These are phyloP conservation scores for Chironomus striatipennis DNA, from an alignment of 1,140 invertebrate species.

Conservation along the genomic window DNA sequence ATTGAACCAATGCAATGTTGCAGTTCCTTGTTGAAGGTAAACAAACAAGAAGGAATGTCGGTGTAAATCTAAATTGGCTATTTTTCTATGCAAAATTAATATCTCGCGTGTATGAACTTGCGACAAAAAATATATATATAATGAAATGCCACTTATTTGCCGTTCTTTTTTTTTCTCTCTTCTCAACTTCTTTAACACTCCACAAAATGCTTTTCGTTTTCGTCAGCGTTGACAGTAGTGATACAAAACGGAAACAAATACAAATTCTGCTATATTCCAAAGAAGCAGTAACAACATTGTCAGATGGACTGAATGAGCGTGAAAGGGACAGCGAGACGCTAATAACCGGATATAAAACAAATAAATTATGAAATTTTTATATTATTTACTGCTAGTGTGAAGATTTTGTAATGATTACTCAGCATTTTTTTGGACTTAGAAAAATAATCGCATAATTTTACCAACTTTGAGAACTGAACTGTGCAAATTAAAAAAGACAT, in stretches of 20 bases:
- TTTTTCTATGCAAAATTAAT: no score
- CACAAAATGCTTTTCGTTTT: neutral
- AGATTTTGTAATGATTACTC: no score
- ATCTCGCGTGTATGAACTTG: neutral
- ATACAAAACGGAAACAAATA: constrained; percentile 17
- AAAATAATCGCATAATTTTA: no score
- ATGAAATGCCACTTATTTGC: no score
- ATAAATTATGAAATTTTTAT: constrained; percentile 12
- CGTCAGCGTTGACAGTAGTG: neutral
- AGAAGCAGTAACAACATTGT: neutral
- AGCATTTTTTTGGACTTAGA: no score
- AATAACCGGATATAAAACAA: constrained; percentile 20
- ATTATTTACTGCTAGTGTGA: no score
- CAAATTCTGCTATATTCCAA: neutral
- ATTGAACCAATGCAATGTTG: neutral
- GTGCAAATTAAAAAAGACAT: no score
- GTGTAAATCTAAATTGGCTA: neutral
- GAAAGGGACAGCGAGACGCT: neutral
- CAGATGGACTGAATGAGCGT: neutral
- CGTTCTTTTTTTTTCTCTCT: no score
- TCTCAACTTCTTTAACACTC: neutral
- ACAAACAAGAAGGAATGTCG: constrained; percentile 11
- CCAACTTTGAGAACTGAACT: no score
- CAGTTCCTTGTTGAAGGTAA: neutral
- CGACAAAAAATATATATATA: neutral